phyloP scores from a whole-genome alignment of 2,113 vertebrate genomes.

The Peromyscus leucopus region DNA sequence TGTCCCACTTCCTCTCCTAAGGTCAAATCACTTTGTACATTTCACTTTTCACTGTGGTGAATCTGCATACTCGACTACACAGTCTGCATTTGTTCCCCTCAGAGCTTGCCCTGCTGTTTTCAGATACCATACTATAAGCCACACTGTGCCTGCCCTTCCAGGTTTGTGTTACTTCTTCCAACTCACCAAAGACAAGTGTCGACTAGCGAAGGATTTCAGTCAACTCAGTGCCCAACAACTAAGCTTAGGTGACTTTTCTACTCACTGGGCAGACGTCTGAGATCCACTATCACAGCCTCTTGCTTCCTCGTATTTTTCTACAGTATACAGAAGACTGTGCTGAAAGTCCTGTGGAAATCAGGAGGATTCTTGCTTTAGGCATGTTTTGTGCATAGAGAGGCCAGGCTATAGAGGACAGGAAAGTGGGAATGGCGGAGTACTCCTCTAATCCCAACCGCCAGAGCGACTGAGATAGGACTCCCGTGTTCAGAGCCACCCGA shows the following conservation, averaged over 20 bases:
- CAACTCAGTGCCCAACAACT: not conserved
- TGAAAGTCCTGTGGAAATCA: not conserved
- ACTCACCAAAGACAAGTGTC: not conserved
- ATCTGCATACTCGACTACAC: not conserved
- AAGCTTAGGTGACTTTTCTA: not conserved
- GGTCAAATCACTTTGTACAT: not conserved
- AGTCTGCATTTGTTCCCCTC: not conserved
- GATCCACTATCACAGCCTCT: not conserved
- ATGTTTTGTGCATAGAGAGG: not conserved
- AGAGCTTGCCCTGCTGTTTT: not conserved
- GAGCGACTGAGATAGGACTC: not conserved
- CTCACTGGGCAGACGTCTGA: not conserved
- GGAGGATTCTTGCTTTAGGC: not conserved
- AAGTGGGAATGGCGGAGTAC: too few species aligned
- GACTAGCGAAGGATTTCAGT: not conserved
- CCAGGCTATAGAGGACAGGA: not conserved
- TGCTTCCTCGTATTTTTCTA: not conserved
- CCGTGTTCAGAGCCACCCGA: not conserved
- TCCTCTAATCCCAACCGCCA: not conserved
- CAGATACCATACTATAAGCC: not conserved
- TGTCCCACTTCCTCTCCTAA: not conserved
- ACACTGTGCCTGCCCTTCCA: not conserved
- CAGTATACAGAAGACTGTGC: not conserved
- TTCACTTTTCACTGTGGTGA: not conserved
- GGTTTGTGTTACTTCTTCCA: not conserved